Percentiles rank a stretch among this genome's conserved stretches.
Evolutionary conservation across 1,140 invertebrate genomes (phyloP).

Genomic region (Pseudomyrmex cubaensis): DNA sequence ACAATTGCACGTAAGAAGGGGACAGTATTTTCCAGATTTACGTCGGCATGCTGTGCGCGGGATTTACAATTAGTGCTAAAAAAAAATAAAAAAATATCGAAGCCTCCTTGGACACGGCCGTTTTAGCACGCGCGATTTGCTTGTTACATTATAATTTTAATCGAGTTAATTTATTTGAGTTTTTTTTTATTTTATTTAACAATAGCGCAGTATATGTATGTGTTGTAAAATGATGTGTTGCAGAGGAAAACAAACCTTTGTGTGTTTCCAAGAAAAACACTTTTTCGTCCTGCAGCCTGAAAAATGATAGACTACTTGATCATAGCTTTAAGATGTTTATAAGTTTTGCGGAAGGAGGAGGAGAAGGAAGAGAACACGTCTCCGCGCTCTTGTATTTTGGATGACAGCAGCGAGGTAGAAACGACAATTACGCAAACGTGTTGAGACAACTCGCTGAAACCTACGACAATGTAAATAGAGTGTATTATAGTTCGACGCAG

Average conservation of each 20-base stretch:
- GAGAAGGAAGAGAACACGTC: conserved; percentile 13
- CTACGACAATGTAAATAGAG: conserved; percentile 77
- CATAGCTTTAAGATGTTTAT: conserved; percentile 68
- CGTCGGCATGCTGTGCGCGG: not conserved
- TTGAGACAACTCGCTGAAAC: conserved; percentile 33
- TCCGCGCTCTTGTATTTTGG: conserved; percentile 38
- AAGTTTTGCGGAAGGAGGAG: conserved; percentile 39
- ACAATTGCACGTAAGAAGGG: not conserved
- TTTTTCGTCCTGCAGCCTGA: conserved; percentile 67
- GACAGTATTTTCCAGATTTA: conserved; percentile 15
- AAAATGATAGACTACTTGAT: conserved; percentile 61
- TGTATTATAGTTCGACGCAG: conserved; percentile 79
- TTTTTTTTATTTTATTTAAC: conserved; percentile 18
- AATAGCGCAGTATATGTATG: not conserved
- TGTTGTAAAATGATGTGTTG: no score
- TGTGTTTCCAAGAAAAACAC: conserved; percentile 34
- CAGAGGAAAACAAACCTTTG: not conserved
- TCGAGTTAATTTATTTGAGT: conserved; percentile 27
- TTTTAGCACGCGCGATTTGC: not conserved
- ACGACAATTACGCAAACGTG: conserved; percentile 24
- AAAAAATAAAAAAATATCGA: not conserved
- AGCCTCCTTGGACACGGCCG: no score
- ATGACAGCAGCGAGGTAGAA: conserved; percentile 43
- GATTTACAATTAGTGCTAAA: conserved; percentile 14
- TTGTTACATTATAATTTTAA: not conserved